A percentile compares a stretch with the other conserved stretches of the same genome.
Evolutionary conservation across 1,140 invertebrate genomes (phyloP).

Genomic region (Periplaneta americana): DNA sequence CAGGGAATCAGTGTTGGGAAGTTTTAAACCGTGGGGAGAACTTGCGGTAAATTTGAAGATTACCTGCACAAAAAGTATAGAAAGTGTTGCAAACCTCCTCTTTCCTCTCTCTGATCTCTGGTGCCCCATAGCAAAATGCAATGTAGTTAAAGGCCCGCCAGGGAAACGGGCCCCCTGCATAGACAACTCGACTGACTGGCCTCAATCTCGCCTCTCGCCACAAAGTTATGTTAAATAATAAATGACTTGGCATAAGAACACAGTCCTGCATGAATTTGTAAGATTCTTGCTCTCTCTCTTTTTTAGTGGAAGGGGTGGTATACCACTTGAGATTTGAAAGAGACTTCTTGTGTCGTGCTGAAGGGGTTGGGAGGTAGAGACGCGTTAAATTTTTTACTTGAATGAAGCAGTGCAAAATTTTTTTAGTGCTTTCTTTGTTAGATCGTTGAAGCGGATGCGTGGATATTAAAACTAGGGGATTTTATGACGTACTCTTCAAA

Average conservation of each 20-base stretch:
- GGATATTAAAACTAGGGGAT: not conserved
- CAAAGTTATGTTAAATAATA: not conserved
- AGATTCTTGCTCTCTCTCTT: not conserved
- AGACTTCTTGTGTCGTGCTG: not conserved
- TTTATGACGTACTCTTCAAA: not conserved
- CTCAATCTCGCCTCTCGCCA: not conserved
- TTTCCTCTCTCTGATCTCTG: no score
- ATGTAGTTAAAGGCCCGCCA: not conserved
- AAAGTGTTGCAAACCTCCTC: not conserved
- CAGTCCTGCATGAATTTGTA: not conserved
- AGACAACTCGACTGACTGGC: not conserved
- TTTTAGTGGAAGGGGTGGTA: not conserved
- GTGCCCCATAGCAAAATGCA: not conserved
- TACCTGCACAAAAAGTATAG: not conserved
- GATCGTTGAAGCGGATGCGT: not conserved
- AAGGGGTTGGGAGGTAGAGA: not conserved
- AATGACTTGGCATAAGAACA: not conserved
- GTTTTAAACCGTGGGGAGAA: not conserved
- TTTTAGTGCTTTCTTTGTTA: not conserved
- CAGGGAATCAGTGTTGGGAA: not conserved
- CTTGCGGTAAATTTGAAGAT: not conserved
- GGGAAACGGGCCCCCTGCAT: not conserved
- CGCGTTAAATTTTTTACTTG: not conserved
- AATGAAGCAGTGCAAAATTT: not conserved
- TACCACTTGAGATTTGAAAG: not conserved